Evolutionary conservation across 2,797 vertebrate species (phyloP), one percentile per base, ranked within the genome.

Genomic region (Echiichthys vipera): DNA sequence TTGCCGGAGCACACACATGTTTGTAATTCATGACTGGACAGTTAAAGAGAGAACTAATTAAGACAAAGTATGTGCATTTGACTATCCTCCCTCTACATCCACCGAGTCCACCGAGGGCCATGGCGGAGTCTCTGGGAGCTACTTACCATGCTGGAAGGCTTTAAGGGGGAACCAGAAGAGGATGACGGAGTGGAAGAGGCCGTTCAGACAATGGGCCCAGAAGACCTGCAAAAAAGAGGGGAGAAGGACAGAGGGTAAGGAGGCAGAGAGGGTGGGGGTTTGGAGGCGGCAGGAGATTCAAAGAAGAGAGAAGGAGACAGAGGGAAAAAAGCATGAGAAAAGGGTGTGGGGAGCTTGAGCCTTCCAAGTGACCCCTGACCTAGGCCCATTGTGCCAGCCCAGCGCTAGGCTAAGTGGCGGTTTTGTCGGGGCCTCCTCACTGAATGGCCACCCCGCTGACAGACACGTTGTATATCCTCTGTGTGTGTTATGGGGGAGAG

Each of bases 121-220:
- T 5, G 70, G 62, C 68, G 56, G 73, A 81, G 75, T 85, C 84
- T 90, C 91, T 86, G 84, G 89, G 88, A 91, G 91, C 91, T 88
- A 92, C 97, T 97, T 95, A 99, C 98, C 98, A 89, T 98, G 95
- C 91, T 98, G 96, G 91, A 99, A 96, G 89, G 98, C 97, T 96
- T 97, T 96, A 72, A 99, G 95, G 83, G 98, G 98, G 96, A 99
- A 95, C 98, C 98, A 99, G 95, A 99, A 99, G 90, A 99, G 96
- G 95, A 99, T 98, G 94, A 99, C 96, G 45, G 98, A 99, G 95
- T 99, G 98, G 96, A 99, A 99, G 91, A 99, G 98, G 92, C 98
- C 98, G 87, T 99, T 99, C 95, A 99, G 96, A 98, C 98, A 99
- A 97, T 99, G 97, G 94, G 98, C 95, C 98, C 98, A 99, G 95